These are phyloP conservation scores for Typhlichthys subterraneus DNA, from an alignment of 2,797 vertebrate species.

Conservation along the genomic window DNA sequence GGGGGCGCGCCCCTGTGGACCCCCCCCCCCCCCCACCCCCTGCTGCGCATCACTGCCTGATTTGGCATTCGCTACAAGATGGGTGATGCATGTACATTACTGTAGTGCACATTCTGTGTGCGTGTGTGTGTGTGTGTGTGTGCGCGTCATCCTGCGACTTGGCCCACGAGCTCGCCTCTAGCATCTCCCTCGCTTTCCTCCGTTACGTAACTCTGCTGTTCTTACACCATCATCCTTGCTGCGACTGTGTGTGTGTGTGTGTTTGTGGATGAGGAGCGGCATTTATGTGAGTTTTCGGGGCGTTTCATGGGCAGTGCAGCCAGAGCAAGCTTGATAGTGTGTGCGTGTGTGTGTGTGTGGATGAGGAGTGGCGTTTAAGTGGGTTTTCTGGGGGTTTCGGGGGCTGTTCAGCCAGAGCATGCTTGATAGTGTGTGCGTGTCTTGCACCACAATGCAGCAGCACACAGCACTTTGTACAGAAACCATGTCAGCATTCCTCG, in stretches of 20 bases:
- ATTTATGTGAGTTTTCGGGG: too few species aligned
- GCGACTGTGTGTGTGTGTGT: slow-evolving; percentile 5
- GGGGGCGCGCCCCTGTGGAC: slow-evolving; percentile 27
- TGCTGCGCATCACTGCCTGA: slow-evolving; percentile 39
- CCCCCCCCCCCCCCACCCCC: slow-evolving; percentile 34
- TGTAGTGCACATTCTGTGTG: too few species aligned
- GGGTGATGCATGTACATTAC: not conserved
- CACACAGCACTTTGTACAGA: not conserved
- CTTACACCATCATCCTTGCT: slow-evolving; percentile 45
- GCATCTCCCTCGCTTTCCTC: slow-evolving; percentile 59
- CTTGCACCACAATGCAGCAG: slow-evolving; percentile 6
- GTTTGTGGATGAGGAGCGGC: not conserved
- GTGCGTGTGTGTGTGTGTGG: not conserved
- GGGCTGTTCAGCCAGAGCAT: slow-evolving; percentile 1
- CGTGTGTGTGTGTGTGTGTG: slow-evolving; percentile 1
- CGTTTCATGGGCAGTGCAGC: too few species aligned
- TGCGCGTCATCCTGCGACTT: slow-evolving; percentile 68
- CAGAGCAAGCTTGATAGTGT: too few species aligned
- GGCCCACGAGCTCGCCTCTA: slow-evolving; percentile 68
- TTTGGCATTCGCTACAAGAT: slow-evolving; percentile 53
- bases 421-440: not conserved
- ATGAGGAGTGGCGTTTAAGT: not conserved
- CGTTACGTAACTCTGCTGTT: slow-evolving; percentile 67
- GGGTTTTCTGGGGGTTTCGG: not conserved
- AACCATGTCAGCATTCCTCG: slow-evolving; percentile 9